Evolutionary conservation across 2,888 invertebrate genomes (phyloP).

Genomic region (Himalopsyche anomala): DNA sequence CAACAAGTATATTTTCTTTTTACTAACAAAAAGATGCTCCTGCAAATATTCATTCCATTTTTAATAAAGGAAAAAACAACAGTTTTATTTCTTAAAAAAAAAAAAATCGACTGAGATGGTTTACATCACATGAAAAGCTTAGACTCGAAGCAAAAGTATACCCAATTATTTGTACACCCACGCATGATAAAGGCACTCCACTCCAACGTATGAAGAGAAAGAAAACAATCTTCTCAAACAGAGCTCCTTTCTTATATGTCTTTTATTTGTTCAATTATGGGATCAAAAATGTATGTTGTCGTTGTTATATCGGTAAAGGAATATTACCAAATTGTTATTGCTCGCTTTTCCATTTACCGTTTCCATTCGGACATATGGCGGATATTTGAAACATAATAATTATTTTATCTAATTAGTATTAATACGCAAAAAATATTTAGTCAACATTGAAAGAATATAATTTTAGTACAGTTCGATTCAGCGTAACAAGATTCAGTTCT

Average conservation of each 20-base stretch:
- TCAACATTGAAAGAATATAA: no score
- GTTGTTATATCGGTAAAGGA: not conserved
- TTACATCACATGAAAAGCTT: not conserved
- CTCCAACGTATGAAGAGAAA: not conserved
- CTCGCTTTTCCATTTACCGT: not conserved
- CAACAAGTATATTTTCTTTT: no score
- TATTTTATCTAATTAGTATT: no score
- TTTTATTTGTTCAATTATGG: slow-evolving; percentile 30
- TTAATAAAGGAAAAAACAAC: no score
- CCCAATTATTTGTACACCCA: slow-evolving; percentile 34
- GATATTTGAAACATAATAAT: no score
- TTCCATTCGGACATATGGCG: no score
- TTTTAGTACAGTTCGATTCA: no score
- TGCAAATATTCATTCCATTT: no score
- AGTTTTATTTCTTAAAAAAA: no score
- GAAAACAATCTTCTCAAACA: slow-evolving; percentile 20
- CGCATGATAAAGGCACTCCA: slow-evolving; percentile 16
- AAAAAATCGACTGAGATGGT: not conserved
- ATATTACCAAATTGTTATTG: not conserved
- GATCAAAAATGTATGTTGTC: slow-evolving; percentile 20
- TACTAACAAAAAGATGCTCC: no score
- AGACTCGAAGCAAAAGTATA: not conserved
- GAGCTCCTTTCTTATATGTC: slow-evolving; percentile 3
- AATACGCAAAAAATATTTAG: no score
- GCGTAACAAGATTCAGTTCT: no score